Percentiles rank a stretch among this genome's conserved stretches.
phyloP scores from a whole-genome alignment of 2,113 vertebrate genomes.

The Deroptyus accipitrinus region DNA sequence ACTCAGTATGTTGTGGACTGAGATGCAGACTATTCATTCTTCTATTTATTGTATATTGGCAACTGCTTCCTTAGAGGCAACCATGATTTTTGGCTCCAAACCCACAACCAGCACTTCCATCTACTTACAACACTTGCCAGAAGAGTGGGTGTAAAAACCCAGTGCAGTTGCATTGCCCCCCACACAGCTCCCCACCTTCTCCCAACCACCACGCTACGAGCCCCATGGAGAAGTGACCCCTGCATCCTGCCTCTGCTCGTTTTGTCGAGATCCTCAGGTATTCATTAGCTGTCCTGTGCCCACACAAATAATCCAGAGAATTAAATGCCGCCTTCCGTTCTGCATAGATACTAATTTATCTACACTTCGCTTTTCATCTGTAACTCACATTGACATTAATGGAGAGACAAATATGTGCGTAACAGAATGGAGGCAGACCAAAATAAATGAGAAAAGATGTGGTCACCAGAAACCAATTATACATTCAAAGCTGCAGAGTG shows the following conservation, averaged over 20 bases:
- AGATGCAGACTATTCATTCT: neutral
- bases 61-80: neutral
- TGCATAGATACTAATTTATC: slow-evolving; percentile 30
- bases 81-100: neutral
- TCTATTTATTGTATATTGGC: neutral
- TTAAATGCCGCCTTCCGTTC: slow-evolving; percentile 14
- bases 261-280: neutral
- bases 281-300: slow-evolving; percentile 22
- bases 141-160: neutral
- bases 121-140: neutral
- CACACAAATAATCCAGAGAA: slow-evolving; percentile 41
- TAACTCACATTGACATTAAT: slow-evolving; percentile 54
- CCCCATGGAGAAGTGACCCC: accelerated
- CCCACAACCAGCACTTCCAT: neutral
- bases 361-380: slow-evolving; percentile 30
- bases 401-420: slow-evolving; percentile 45
- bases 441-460: slow-evolving; percentile 53
- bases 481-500: neutral
- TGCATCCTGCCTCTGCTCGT: neutral
- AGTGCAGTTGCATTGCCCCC: neutral
- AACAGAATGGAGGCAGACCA: slow-evolving; percentile 35
- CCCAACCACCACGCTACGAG: accelerated
- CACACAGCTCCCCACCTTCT: neutral
- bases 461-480: slow-evolving; percentile 50
- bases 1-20: neutral